phyloP scores from a whole-genome alignment of 30 jellyfish, hydroid and myxozoan genomes.

The Haliclystus octoradiatus region DNA sequence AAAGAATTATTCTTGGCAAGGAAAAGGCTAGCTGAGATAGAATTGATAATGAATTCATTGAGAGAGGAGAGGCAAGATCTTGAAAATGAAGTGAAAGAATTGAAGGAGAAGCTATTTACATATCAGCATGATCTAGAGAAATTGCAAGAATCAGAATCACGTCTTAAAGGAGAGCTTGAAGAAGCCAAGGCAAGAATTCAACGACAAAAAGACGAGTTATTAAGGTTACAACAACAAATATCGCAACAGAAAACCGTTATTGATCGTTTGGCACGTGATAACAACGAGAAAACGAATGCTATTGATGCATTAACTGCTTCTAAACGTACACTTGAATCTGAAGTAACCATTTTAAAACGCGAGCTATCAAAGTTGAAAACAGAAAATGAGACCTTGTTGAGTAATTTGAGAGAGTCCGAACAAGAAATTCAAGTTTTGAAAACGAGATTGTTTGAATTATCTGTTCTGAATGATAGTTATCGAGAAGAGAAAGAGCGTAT shows the following conservation, averaged over 20 bases:
- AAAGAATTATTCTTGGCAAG: constrained; percentile 65
- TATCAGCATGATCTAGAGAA: constrained; percentile 60
- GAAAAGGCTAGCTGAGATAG: constrained; percentile 69
- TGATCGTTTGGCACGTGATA: constrained; percentile 57
- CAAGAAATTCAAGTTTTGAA: constrained; percentile 54
- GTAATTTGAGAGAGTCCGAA: constrained; percentile 43
- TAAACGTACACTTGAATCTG: constrained; percentile 49
- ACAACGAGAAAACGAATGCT: constrained; percentile 40
- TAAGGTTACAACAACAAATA: constrained; percentile 39
- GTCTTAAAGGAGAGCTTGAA: constrained; percentile 75
- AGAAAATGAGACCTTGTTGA: constrained; percentile 30
- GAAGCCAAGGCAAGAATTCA: constrained; percentile 84
- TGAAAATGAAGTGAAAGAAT: constrained; percentile 29
- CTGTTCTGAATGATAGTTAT: constrained; percentile 45
- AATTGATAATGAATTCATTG: constrained; percentile 42
- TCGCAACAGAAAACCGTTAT: constrained; percentile 45
- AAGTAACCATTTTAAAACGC: constrained; percentile 43
- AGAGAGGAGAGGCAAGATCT: constrained; percentile 86
- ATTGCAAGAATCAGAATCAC: constrained; percentile 66
- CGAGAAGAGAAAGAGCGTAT: constrained; percentile 86
- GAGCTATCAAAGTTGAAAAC: constrained; percentile 48
- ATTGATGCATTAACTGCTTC: constrained; percentile 44
- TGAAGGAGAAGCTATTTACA: constrained; percentile 36
- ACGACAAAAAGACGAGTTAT: constrained; percentile 62
- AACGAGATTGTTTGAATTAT: constrained; percentile 32